Conservation (phyloP, 1,140 invertebrate species). For the Apis cerana region DNA sequence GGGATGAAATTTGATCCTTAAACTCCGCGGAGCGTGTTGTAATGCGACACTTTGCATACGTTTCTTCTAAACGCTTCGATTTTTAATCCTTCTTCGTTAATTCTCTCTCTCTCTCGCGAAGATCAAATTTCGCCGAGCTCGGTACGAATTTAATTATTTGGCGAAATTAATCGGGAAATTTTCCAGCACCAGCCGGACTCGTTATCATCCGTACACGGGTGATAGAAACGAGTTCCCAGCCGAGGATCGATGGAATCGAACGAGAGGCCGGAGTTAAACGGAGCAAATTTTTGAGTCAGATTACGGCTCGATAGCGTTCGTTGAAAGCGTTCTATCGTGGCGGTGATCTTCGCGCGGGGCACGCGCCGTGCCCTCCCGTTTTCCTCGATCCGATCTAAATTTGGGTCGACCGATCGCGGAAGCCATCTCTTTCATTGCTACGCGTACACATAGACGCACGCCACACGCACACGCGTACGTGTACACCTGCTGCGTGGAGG, state of each 20-base stretch:
- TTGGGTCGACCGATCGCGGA: constrained; percentile 55
- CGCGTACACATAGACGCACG: too few relatives aligned
- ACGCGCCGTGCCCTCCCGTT: constrained; percentile 55
- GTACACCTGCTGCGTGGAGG: background rate
- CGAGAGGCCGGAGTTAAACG: background rate
- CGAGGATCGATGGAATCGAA: background rate
- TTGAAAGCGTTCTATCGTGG: constrained; percentile 13
- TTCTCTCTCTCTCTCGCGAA: background rate
- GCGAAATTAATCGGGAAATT: too few relatives aligned
- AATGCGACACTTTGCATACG: too few relatives aligned
- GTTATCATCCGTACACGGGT: background rate
- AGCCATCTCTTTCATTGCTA: constrained; percentile 50
- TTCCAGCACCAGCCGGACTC: too few relatives aligned
- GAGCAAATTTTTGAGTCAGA: background rate
- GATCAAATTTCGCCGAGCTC: too few relatives aligned
- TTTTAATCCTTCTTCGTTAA: background rate
- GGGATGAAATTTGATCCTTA: too few relatives aligned
- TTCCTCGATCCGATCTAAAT: constrained; percentile 65
- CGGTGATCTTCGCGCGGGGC: constrained; percentile 50
- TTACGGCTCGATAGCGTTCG: background rate
- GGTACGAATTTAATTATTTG: too few relatives aligned
- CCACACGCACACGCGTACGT: background rate
- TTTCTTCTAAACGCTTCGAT: too few relatives aligned
- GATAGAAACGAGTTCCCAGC: background rate
- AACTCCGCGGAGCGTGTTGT: too few relatives aligned